Evolutionary conservation across 1,140 invertebrate species (phyloP), one percentile per base, ranked within the genome.

Genomic region (Matsumurasca onukii): DNA sequence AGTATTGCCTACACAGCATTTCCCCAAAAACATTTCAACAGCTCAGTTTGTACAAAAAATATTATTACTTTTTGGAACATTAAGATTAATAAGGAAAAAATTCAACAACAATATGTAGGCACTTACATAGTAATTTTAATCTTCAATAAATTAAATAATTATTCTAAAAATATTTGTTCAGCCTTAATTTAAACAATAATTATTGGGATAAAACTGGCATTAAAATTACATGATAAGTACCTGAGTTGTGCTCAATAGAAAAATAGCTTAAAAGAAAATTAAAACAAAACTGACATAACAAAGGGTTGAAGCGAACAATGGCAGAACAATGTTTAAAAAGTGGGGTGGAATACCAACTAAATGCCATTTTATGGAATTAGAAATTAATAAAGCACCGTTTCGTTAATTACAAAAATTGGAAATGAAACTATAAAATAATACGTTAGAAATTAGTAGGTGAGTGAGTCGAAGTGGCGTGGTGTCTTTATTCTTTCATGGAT

Each of bases 401-500:
- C 1, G 55, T 3, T 59, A 9, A 59, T 3, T 27, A 5, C 25
- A 59, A 29, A 59, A 29, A 59, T 25, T 3, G 30, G 2, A 25
- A 29, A 17, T 39, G 34, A 9, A 9, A 39, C 34, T 5, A 39
- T 39, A 5, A 27, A 59, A 29, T 25, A 59, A 59, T 3, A 13
- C n/a, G 49, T 59, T 59, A 59, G 9, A 29, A 59, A 59, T 22
- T 59, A 22, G 55, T 59, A 27, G n/a, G n/a, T n/a, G n/a, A n/a
- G n/a, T 22, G 2, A 59, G 30, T 13, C 25, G 24, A 24, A 20
- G 22, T 13, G 62, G n/a, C 20, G 48, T 22, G 29, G 1, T 65
- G 3, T 25, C 15, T 3, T 61, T 65, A 75, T 72, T 75, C 74
- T 69, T 74, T 75, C 74, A 75, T 75, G 13, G 74, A 74, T 39